Base-by-base conservation (phyloP, 2,797 vertebrate genomes). In the Pitangus sulphuratus region DNA sequence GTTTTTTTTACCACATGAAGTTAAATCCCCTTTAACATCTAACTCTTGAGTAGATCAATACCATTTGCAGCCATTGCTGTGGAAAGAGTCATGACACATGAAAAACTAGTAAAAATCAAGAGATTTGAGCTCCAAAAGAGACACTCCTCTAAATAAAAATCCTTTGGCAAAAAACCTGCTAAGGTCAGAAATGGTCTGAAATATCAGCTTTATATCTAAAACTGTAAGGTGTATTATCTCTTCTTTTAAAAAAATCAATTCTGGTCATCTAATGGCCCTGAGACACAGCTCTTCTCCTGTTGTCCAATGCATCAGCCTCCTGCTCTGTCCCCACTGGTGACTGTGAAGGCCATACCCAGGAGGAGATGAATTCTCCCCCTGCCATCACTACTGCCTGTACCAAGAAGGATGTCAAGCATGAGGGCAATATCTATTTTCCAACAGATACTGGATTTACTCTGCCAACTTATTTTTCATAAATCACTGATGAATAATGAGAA, bases 251-350 rank as follows among this genome's bases (percentile, higher is more conserved):
- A 85, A 37, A 83, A 84, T n/a, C 33, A 30, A 11, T 19, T 12
- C 4, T 8, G 18, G 8, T 37, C 72, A 87, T 39, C 47, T 58
- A 56, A 62, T 2, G 4, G 28, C 40, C n/a, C 60, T 56, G 22
- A 82, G 58, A 26, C 8, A 31, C 0, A 0, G 47, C 65, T 58
- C 54, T 72, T 4, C 57, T 70, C n/a, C 48, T 80, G 31, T 37
- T 56, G 50, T 45, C 48, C 20, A 24, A 16, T 1, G 16, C 28
- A 45, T 13, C 62, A 47, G 1, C 26, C 7, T 77, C 5, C 2
- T 48, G 40, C 61, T 71, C 42, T 0, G 0, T 57, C 35, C 11
- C 7, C 31, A 8, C 47, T 21, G n/a, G 7, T 19, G 48, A 18
- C 42, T 64, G 17, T 45, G 45, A 68, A 78, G 37, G 25, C 71